Base-by-base conservation (phyloP, 30 jellyfish, hydroid and myxozoan species). In the Phacellophora camtschatica region DNA sequence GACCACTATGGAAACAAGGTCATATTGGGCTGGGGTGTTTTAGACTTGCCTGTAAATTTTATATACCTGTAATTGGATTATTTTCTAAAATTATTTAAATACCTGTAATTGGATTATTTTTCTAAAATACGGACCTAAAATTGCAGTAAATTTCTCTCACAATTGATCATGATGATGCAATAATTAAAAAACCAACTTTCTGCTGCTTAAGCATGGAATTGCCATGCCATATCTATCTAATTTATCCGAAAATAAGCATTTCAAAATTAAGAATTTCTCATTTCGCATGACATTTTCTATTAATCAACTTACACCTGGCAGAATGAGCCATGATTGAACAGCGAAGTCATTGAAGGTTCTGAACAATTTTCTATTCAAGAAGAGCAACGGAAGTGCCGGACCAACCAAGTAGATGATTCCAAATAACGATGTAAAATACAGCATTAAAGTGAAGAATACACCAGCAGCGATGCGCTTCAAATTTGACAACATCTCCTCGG, bases 231-330 rank as follows among this genome's bases (percentile, higher is more conserved):
- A 25, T 15, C n/a, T 3, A 30, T 15, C 13, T 16, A 41, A 16
- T 16, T 16, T 15, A 49, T 15, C 5, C n/a, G 22, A 49, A 49
- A 5, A 49, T 15, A 30, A 49, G 5, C 2, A 30, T 30, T 15
- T 49, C 16, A 49, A 5, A 5, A 49, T 30, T 30, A 3, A 30
- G 29, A 49, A 49, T 18, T 4, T 12, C 5, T 4, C 13, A 2
- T 13, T 4, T 13, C 12, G 9, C 55, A n/a, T 12, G 65, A 35
- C 18, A 45, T 36, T 15, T 4, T 64, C 4, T 10, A 39, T 4
- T 8, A 32, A 31, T 23, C 46, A 46, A 69, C 95, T 73, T 72
- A 92, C 98, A 27, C 96, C 96, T 43, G 98, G 98, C 16, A 84
- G 68, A 36, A 74, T 66, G 11, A 92, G 86, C 98, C 98, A 92